Evolutionary conservation across 2,888 invertebrate species (phyloP).

Genomic region (Mechanitis messenoides): DNA sequence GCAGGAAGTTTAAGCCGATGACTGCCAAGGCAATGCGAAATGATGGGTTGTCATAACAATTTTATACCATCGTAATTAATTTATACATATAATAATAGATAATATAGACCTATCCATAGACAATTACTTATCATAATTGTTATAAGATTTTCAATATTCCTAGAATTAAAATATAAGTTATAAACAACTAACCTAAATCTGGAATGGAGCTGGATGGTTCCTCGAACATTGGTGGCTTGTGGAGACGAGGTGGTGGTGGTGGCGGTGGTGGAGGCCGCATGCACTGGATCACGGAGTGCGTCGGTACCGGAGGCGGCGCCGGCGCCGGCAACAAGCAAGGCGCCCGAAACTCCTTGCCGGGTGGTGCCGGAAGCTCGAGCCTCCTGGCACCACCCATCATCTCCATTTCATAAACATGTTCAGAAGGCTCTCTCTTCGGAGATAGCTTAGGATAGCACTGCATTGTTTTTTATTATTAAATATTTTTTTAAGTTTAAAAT

Average conservation of each 20-base stretch:
- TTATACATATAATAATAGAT: not conserved
- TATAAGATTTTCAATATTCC: not conserved
- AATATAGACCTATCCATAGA: not conserved
- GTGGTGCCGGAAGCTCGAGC: slow-evolving; percentile 69
- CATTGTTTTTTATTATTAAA: slow-evolving; percentile 38
- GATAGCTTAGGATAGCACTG: slow-evolving; percentile 69
- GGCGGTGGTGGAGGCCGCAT: slow-evolving; percentile 72
- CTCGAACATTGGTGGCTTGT: slow-evolving; percentile 78
- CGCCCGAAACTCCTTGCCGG: slow-evolving; percentile 69
- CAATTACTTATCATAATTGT: too few relatives aligned
- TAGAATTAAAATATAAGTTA: slow-evolving; percentile 1
- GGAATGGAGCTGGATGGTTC: slow-evolving; percentile 92
- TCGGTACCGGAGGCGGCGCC: slow-evolving; percentile 49
- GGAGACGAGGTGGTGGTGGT: slow-evolving; percentile 72
- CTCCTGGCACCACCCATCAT: slow-evolving; percentile 55
- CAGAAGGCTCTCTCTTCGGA: slow-evolving; percentile 63
- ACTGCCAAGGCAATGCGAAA: slow-evolving; percentile 63
- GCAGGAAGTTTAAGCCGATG: slow-evolving; percentile 63
- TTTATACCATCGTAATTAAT: not conserved
- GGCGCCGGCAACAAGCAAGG: slow-evolving; percentile 62
- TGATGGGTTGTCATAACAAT: slow-evolving; percentile 34
- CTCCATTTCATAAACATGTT: slow-evolving; percentile 57
- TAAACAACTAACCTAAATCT: slow-evolving; percentile 84
- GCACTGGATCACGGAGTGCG: slow-evolving; percentile 72
- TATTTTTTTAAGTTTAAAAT: slow-evolving; percentile 14